phyloP scores from a whole-genome alignment of 2,113 vertebrate species.

The Grammomys dolichurus region DNA sequence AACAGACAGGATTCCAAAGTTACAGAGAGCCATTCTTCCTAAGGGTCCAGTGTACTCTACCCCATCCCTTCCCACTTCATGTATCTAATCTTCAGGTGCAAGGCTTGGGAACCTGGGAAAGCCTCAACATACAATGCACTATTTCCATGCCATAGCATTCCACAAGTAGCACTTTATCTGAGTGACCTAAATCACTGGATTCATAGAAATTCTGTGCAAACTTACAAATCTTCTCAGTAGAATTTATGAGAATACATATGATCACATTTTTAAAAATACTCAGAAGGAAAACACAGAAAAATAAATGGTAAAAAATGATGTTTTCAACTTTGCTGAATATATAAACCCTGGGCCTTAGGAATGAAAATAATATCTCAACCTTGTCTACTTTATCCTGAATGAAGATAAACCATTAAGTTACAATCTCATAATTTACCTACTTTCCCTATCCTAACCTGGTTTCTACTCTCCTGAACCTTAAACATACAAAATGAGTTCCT shows the following conservation, averaged over 20 bases:
- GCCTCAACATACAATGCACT: neutral
- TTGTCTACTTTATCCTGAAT: neutral
- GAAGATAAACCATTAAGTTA: neutral
- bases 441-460: neutral
- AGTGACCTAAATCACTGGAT: neutral
- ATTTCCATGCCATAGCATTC: fast-evolving
- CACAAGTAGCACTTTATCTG: neutral
- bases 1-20: conserved; percentile 40
- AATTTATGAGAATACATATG: neutral
- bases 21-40: neutral
- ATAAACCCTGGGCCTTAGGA: neutral
- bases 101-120: neutral
- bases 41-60: neutral
- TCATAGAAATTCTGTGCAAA: neutral
- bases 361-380: neutral
- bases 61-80: neutral
- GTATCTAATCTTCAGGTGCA: neutral
- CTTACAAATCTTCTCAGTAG: neutral
- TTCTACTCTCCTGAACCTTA: neutral
- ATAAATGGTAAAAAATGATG: conserved; percentile 28
- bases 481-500: neutral
- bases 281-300: neutral
- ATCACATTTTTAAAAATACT: neutral
- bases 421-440: neutral
- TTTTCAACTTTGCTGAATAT: conserved; percentile 45